phyloP scores from a whole-genome alignment of 2,113 vertebrate species.

The Elachura formosa region DNA sequence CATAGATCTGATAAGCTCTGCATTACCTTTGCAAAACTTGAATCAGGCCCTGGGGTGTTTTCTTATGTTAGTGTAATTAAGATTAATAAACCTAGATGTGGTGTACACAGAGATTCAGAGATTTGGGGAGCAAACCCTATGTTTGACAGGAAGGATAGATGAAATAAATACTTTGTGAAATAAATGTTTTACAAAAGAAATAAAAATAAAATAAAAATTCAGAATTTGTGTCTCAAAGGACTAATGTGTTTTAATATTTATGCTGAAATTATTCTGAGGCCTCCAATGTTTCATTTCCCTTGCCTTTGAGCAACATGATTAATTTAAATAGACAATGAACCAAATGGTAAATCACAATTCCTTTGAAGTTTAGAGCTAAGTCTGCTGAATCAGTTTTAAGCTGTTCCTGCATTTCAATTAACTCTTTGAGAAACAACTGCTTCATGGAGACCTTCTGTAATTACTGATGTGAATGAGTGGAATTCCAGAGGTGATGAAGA shows the following conservation, averaged over 20 bases:
- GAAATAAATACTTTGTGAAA: not conserved
- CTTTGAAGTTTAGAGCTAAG: slow-evolving; percentile 43
- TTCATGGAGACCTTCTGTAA: slow-evolving; percentile 30
- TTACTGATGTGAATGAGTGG: slow-evolving; percentile 11
- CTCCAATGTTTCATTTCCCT: not conserved
- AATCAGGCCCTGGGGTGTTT: not conserved
- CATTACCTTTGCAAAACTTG: not conserved
- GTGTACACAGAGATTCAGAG: not conserved
- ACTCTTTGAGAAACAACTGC: slow-evolving; percentile 42
- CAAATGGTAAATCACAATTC: slow-evolving; percentile 23
- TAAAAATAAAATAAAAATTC: not conserved
- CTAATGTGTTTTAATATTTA: not conserved
- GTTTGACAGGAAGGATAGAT: not conserved
- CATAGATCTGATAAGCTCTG: not conserved
- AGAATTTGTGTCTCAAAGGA: not conserved
- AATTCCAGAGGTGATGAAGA: slow-evolving; percentile 45
- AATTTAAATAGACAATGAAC: slow-evolving; percentile 47
- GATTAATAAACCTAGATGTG: not conserved
- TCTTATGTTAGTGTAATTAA: not conserved
- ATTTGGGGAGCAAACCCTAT: not conserved
- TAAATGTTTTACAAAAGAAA: not conserved
- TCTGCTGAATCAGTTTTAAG: slow-evolving; percentile 46
- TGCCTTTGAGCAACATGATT: slow-evolving; percentile 9
- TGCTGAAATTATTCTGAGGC: not conserved
- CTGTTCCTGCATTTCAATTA: slow-evolving; percentile 43